Base-by-base conservation (phyloP, 1,140 invertebrate species). In the Spodoptera frugiperda region DNA sequence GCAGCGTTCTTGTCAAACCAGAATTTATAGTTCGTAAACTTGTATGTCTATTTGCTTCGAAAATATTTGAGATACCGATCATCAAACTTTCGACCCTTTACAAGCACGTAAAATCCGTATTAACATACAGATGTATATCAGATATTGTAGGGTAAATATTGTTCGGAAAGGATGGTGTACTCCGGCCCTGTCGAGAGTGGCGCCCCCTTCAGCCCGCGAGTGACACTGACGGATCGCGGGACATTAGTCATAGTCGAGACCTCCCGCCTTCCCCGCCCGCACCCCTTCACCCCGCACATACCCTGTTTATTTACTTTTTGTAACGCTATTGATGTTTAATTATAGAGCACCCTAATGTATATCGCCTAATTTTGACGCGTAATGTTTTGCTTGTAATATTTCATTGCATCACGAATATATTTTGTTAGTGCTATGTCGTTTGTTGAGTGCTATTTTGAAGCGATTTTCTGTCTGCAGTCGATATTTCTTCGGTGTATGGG, bases 241-340 rank as follows among this genome's bases (percentile, higher is more conserved):
- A 86, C 89, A 93, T 93, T 93, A 91, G 89, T 93, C 90, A 93
- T 93, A 91, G 91, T 91, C 91, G 91, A 88, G 87, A 89, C 90
- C 91, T 85, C 89, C 79, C 87, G 75, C 85, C 78, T 82, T 79
- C 82, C 82, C 81, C 73, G 78, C 82, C 81, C 77, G 57, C 70
- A 63, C 65, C 76, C 68, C 72, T 53, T 19, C 76, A 79, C 84
- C 82, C 87, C 85, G 84, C 87, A 91, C 83, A 85, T 89, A 91
- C 88, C 88, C 90, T 89, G 89, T 92, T 90, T 93, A 93, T 93
- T 93, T 93, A 93, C 92, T 93, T 93, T 93, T 93, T 93, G 91
- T 93, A 92, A 91, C 89, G 89, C 87, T 93, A 93, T 93, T 92
- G 92, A 92, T 93, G 91, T 92, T 92, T 93, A 93, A 93, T 92